phyloP scores from a whole-genome alignment of 2,113 vertebrate species.

The Indri indri region DNA sequence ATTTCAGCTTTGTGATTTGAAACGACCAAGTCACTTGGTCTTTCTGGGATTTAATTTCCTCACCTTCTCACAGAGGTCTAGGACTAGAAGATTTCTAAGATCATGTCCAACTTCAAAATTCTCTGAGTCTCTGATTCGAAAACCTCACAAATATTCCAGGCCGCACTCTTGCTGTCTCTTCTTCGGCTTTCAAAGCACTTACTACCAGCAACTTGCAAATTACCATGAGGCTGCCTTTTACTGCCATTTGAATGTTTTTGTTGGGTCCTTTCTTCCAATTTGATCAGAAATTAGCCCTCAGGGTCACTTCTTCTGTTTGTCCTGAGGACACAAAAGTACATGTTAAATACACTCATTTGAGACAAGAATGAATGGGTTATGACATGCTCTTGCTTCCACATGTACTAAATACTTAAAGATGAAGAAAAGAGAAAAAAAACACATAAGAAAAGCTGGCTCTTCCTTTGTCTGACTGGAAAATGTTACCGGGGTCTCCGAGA shows the following conservation, averaged over 20 bases:
- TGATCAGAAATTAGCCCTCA: not conserved
- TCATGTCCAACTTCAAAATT: not conserved
- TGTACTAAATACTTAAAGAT: not conserved
- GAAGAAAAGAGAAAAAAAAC: not conserved
- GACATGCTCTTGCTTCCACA: not conserved
- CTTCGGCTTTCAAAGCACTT: not conserved
- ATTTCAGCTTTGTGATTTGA: not conserved
- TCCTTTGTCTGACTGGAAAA: not conserved
- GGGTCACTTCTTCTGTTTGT: not conserved
- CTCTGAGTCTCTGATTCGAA: not conserved
- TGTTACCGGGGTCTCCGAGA: not conserved
- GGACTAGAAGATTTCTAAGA: not conserved
- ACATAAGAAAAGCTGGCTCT: not conserved
- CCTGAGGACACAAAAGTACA: not conserved
- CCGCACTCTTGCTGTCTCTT: not conserved
- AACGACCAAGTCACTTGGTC: not conserved
- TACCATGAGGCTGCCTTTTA: not conserved
- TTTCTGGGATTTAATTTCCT: not conserved
- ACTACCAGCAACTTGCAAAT: not conserved
- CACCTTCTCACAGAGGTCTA: not conserved
- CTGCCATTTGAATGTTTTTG: not conserved
- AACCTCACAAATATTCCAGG: not conserved
- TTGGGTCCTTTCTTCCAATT: not conserved
- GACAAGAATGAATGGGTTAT: not conserved
- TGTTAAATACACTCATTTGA: not conserved